Evolutionary conservation across 2,888 invertebrate genomes (phyloP), one percentile per base, ranked within the genome.

Genomic region (Erebia aethiops): DNA sequence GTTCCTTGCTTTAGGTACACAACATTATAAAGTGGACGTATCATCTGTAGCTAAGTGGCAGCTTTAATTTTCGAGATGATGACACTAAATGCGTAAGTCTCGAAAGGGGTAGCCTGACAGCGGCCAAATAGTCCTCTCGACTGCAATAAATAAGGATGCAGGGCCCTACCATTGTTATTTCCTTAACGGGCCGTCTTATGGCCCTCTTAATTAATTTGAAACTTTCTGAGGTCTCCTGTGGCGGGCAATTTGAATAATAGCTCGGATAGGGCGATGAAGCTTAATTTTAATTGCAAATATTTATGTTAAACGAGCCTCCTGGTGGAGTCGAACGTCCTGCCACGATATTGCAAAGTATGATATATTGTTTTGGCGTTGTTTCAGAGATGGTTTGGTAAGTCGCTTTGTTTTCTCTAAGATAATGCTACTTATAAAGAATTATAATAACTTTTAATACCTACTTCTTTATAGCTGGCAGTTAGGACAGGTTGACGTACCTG

Each of bases 271-370:
- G 91, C 85, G 89, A 82, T 86, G 83, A 81, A 81, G 87, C 86
- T 87, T 91, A 89, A 93, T 93, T 93, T 91, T 92, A 93, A 93
- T 92, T 92, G 92, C 91, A 93, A 93, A 93, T 93, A 92, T 93
- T 93, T 93, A 92, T 92, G 91, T 88, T 89, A 90, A 93, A 88
- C 88, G 89, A 84, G 84, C 82, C 84, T 81, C 80, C 78, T 80
- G 83, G 81, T 81, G 77, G 76, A 76, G 73, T 73, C 75, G 74
- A 73, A 69, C 71, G 75, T 73, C 74, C 71, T 74, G 57, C 74
- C 56, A 71, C 69, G 84, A 87, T 89, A 90, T 87, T 88, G 86
- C 84, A 84, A 88, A 89, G 85, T 84, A 88, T 90, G 89, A 90
- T 88, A 85, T 87, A 91, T 87, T 87, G 85, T 78, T 71, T 72